Evolutionary conservation across 2,113 vertebrate genomes (phyloP).

Genomic region (Melanocharis versteri): DNA sequence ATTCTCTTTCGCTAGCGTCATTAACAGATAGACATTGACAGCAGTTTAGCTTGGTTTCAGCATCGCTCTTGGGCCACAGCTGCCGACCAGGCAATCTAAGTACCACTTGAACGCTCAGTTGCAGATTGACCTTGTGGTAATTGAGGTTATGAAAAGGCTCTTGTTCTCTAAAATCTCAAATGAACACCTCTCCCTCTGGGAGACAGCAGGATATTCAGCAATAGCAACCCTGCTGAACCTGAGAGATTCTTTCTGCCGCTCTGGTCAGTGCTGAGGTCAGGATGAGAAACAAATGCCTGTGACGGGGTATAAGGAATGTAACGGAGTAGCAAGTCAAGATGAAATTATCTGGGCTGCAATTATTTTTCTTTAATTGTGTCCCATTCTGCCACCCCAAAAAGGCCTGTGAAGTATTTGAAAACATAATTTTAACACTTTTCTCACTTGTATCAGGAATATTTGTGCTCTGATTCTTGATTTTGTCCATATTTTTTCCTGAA

Average conservation of each 20-base stretch:
- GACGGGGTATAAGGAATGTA: neutral
- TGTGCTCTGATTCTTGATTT: neutral
- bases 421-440: neutral
- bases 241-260: neutral
- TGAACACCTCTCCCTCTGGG: constrained; percentile 50
- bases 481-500: neutral
- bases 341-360: neutral
- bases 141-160: constrained; percentile 78
- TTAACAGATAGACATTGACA: constrained; percentile 44
- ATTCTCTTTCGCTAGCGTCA: constrained; percentile 21
- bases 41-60: constrained; percentile 56
- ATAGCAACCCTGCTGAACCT: constrained; percentile 13
- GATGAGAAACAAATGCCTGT: constrained; percentile 37
- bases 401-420: neutral
- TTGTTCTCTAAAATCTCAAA: constrained; percentile 73
- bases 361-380: neutral
- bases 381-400: neutral
- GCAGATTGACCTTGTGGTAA: constrained; percentile 70
- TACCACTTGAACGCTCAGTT: constrained; percentile 21
- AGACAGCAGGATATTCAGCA: constrained; percentile 12
- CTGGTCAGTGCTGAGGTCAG: constrained; percentile 17
- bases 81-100: constrained; percentile 60
- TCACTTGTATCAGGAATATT: neutral
- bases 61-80: constrained; percentile 53
- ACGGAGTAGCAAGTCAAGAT: neutral